Evolutionary conservation across 1,140 invertebrate genomes (phyloP), one percentile per base, ranked within the genome.

Genomic region (Calliopsis andreniformis): DNA sequence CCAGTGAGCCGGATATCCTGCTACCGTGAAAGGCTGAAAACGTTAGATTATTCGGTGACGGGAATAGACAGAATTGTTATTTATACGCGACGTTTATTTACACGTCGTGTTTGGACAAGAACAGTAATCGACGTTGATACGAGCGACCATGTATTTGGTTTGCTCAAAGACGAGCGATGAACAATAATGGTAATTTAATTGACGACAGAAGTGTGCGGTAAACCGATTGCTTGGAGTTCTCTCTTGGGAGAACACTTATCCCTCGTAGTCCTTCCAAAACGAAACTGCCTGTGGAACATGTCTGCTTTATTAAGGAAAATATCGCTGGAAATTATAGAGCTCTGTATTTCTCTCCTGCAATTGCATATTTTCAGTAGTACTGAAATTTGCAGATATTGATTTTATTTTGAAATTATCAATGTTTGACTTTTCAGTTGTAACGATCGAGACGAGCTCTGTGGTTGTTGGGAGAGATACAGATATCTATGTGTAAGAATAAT

Each of bases 131-230:
- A 2, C 18, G 25, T 12, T 45, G 53, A 32, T 56, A 47, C 10
- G 4, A 35, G 32, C 25, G 18, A 32, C 25, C 43, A 64, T 32
- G 49, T 64, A 64, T 64, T 64, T 64, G 32, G 3, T 28, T 64
- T 16, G 35, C 16, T 18, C 47, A 10, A 18, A 14, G 35, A 12
- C 3, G 35, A 20, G 53, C 10, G 30, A 56, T 30, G 18, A 2
- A 32, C 51, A 32, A 45, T 45, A 20, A 43, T 5, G 25, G 28
- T 55, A 58, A 58, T 30, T 66, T 39, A 18, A 53, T 53, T 30
- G 10, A 14, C 18, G 63, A 49, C 8, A n/a, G 23, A 55, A 16
- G 23, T 12, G 1, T 30, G 25, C 10, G 16, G 28, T 30, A 55
- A 18, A 55, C 14, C 28, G 51, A 55, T 58, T 35, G 39, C 12